Evolutionary conservation across 2,888 invertebrate species (phyloP), one percentile per base, ranked within the genome.

Genomic region (Drosophila neotestacea): DNA sequence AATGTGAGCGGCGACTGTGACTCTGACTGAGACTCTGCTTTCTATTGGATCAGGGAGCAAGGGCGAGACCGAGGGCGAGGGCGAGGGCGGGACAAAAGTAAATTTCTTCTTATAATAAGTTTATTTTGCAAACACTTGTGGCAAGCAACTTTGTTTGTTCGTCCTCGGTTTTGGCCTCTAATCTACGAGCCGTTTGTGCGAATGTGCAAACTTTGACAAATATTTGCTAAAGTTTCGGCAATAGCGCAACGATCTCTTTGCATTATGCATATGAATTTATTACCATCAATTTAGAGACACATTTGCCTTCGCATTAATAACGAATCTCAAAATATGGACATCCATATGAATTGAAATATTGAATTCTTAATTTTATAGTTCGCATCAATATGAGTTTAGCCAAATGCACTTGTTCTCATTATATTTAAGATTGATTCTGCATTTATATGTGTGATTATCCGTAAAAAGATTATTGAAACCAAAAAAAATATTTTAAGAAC

Each of bases 191-290:
- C 86, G 88, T 83, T 89, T 88, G 86, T 89, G 86, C 84, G 88
- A 86, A 89, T 86, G 86, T 89, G 90, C 67, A 86, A 86, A 90
- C 81, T 87, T 88, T 89, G 90, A 90, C 90, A 91, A 90, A 90
- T 90, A 88, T 88, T 84, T 86, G 75, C 73, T 47, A 78, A 81
- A 86, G 65, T 89, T 86, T 36, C 34, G 38, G 28, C 28, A 36
- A 36, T 60, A 50, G 47, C 68, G 34, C 50, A 44, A 47, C 69
- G 73, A 89, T 87, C 74, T 89, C 81, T 66, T 87, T 85, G 88
- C 85, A 89, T 89, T 85, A 82, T 89, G 88, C 85, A 82, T 79
- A 70, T 81, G 70, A 88, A 85, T 85, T 89, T 88, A 88, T 88
- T 79, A 82, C 55, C 71, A 81, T 75, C 74, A 76, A 85, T 88